Evolutionary conservation across 2,797 vertebrate species (phyloP).

Genomic region (Eidolon dupreanum): DNA sequence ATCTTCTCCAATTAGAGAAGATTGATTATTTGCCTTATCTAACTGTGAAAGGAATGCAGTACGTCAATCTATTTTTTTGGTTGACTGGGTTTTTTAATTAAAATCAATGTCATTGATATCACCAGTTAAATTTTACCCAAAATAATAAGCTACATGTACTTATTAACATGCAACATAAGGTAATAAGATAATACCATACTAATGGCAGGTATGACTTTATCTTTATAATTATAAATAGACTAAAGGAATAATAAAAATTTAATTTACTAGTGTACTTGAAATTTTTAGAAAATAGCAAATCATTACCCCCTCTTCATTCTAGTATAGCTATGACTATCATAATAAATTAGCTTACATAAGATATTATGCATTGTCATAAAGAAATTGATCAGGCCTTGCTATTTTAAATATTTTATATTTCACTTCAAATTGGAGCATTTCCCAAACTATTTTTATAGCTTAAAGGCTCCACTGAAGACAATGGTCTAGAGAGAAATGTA

Average conservation of each 20-base stretch:
- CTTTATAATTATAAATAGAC: conserved; percentile 38
- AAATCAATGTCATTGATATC: conserved; percentile 5
- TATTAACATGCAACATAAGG: not conserved
- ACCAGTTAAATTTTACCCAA: not conserved
- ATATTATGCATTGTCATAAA: not conserved
- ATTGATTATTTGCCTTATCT: not conserved
- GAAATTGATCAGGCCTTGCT: not conserved
- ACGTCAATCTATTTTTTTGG: conserved; percentile 30
- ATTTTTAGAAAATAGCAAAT: conserved; percentile 18
- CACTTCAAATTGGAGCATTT: not conserved
- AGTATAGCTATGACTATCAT: not conserved
- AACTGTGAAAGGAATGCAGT: not conserved
- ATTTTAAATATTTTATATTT: not conserved
- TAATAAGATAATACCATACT: not conserved
- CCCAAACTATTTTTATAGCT: not conserved
- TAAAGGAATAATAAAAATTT: not conserved
- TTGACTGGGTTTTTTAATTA: conserved; percentile 42
- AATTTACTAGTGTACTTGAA: not conserved
- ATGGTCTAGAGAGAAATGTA: not conserved
- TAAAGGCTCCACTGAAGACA: not conserved
- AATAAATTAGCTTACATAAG: not conserved
- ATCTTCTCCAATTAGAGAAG: not conserved
- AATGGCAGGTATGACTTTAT: not conserved
- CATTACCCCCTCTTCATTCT: not conserved
- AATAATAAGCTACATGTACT: not conserved